Conservation (phyloP, 2,113 vertebrate species). For the Calidris pugnax region DNA sequence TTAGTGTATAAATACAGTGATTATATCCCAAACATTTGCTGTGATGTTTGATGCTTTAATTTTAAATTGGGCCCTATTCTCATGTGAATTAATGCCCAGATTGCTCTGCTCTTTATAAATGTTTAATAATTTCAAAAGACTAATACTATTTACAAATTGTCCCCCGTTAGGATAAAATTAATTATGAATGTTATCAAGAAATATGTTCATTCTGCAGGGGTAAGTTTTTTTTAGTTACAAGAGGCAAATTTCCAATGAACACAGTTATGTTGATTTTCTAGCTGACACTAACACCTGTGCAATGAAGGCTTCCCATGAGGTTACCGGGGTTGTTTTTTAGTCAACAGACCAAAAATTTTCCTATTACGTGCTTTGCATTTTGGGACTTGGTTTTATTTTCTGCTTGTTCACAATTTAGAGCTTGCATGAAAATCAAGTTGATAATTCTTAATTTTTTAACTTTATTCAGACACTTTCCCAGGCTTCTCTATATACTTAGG, state of each 20-base stretch:
- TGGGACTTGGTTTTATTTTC: not conserved
- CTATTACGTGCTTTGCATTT: not conserved
- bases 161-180: not conserved
- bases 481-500: not conserved
- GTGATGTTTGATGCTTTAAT: slow-evolving; percentile 4
- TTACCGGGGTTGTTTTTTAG: not conserved
- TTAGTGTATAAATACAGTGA: slow-evolving; percentile 14
- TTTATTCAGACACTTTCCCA: not conserved
- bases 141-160: not conserved
- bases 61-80: not conserved
- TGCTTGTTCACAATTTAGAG: not conserved
- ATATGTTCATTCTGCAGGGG: not conserved
- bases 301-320: not conserved
- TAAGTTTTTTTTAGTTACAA: not conserved
- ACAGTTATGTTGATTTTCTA: not conserved
- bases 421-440: not conserved
- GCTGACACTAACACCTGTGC: not conserved
- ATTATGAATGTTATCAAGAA: not conserved
- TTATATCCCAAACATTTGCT: not conserved
- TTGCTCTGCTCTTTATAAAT: not conserved
- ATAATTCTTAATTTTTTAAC: not conserved
- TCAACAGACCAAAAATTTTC: not conserved
- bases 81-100: not conserved
- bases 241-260: not conserved
- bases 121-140: not conserved